Evolutionary conservation across 2,888 invertebrate species (phyloP).

Genomic region (Cheilosia urbana): DNA sequence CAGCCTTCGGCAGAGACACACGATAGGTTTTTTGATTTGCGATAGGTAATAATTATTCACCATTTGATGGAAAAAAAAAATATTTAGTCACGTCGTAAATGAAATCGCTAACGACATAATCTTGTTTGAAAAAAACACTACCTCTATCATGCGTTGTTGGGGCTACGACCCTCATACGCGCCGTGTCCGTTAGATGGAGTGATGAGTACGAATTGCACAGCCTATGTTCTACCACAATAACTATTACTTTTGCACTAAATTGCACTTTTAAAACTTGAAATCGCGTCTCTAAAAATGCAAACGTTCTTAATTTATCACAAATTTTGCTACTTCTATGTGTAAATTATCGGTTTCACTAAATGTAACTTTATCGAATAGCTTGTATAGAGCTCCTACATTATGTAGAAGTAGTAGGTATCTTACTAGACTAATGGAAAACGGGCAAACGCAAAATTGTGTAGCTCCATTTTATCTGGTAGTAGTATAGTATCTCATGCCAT

Average conservation of each 20-base stretch:
- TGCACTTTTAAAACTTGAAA: neutral
- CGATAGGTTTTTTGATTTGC: conserved; percentile 6
- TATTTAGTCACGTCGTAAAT: conserved; percentile 21
- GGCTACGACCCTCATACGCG: neutral
- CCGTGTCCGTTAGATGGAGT: neutral
- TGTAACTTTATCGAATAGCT: conserved; percentile 51
- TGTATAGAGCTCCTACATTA: conserved; percentile 1
- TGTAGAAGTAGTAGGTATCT: conserved; percentile 12
- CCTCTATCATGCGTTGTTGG: conserved; percentile 10
- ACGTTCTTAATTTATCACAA: neutral
- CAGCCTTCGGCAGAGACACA: conserved; percentile 2
- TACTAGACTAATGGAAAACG: conserved; percentile 38
- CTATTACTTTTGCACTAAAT: neutral
- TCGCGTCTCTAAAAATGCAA: neutral
- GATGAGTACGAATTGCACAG: neutral
- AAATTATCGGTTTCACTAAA: neutral
- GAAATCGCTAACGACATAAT: conserved; percentile 14
- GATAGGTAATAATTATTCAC: conserved; percentile 13
- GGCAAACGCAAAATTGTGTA: conserved; percentile 59
- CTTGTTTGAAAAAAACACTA: conserved; percentile 38
- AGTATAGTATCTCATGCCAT: conserved; percentile 55
- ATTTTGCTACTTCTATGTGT: neutral
- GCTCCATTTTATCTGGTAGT: conserved; percentile 25
- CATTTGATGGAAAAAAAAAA: neutral
- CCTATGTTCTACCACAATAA: neutral